Evolutionary conservation across 2,113 vertebrate genomes (phyloP).

Genomic region (Petromus typicus): DNA sequence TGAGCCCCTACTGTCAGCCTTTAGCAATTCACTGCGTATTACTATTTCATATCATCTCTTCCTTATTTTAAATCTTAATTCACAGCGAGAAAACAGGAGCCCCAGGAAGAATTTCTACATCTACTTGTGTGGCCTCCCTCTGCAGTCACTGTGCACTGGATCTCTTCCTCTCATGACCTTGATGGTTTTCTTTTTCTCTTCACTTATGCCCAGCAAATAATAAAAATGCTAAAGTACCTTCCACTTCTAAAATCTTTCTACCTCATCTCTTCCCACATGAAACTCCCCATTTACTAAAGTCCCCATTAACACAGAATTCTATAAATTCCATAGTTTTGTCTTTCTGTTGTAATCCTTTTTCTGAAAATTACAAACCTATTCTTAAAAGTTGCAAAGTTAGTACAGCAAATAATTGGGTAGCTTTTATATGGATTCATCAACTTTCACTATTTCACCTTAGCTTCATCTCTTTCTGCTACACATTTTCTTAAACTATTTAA

Average conservation of each 20-base stretch:
- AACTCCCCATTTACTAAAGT: not conserved
- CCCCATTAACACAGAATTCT: not conserved
- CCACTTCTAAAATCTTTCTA: not conserved
- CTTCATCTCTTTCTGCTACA: not conserved
- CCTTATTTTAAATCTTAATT: not conserved
- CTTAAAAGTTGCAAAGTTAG: not conserved
- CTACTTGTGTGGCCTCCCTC: not conserved
- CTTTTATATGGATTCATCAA: not conserved
- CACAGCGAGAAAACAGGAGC: not conserved
- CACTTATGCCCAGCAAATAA: not conserved
- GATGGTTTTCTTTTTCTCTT: not conserved
- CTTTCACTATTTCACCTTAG: not conserved
- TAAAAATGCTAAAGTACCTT: not conserved
- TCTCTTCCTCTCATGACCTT: not conserved
- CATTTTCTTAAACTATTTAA: not conserved
- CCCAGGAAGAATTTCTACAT: not conserved
- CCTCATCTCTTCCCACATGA: not conserved
- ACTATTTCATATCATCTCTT: slow-evolving; percentile 1
- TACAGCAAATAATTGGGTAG: not conserved
- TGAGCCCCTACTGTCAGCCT: not conserved
- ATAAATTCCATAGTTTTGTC: not conserved
- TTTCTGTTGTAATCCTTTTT: not conserved
- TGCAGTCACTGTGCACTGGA: not conserved
- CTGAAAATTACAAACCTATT: not conserved
- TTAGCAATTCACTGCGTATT: not conserved